Evolutionary conservation across 2,797 vertebrate genomes (phyloP).

Genomic region (Lepus oiostolus): DNA sequence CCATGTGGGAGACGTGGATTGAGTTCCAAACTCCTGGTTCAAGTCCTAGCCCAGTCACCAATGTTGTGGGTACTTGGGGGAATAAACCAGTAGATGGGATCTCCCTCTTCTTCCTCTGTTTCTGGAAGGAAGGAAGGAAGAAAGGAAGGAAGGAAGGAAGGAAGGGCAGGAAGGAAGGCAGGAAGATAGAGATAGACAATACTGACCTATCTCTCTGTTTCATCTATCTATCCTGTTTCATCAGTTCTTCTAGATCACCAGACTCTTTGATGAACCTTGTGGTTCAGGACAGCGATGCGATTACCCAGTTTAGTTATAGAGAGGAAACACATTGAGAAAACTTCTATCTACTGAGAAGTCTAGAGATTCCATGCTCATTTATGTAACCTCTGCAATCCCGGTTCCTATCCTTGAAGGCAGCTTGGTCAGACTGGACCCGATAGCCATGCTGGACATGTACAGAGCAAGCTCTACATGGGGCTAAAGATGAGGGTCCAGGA

Average conservation of each 20-base stretch:
- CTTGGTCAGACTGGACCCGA: background rate
- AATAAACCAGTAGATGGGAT: no score
- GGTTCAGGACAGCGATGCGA: background rate
- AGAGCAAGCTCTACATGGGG: accelerated
- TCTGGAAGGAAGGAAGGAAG: no score
- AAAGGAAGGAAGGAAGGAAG: no score
- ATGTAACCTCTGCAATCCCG: background rate
- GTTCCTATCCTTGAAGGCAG: background rate
- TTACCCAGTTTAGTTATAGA: accelerated
- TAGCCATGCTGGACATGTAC: background rate
- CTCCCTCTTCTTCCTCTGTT: no score
- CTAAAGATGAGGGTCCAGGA: accelerated
- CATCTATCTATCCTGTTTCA: no score
- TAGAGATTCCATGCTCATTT: background rate
- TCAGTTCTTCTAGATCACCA: background rate
- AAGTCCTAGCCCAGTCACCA: no score
- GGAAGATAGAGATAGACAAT: no score
- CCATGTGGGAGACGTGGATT: no score
- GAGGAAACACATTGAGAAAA: background rate
- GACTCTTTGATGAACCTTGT: background rate
- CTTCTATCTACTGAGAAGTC: background rate
- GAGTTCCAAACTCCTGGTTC: no score
- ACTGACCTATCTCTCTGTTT: no score
- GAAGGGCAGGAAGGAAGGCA: no score
- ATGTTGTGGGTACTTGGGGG: no score